Evolutionary conservation across 92 coral and sea anemone genomes (phyloP).

Genomic region (Zoanthus sociatus): DNA sequence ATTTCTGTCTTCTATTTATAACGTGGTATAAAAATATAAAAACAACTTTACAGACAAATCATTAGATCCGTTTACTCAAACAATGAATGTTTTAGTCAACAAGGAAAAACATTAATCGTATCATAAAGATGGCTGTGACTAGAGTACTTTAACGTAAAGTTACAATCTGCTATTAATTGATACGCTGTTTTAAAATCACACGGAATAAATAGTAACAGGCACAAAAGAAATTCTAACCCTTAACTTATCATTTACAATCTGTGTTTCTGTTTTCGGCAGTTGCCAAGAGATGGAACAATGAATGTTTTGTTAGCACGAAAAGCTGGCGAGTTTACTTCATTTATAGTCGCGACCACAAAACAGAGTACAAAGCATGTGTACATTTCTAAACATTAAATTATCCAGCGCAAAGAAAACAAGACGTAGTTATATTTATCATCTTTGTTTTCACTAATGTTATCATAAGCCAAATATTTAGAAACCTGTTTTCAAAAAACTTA

Average conservation of each 20-base stretch:
- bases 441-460: slow-evolving; percentile 11
- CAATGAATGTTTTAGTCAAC: background rate
- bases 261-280: slow-evolving; percentile 21
- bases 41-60: background rate
- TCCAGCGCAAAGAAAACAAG: slow-evolving; percentile 23
- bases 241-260: background rate
- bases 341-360: slow-evolving; percentile 33
- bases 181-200: background rate
- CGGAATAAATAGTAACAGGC: background rate
- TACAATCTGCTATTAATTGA: background rate
- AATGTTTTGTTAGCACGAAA: background rate
- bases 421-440: slow-evolving; percentile 28
- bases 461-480: slow-evolving; percentile 30
- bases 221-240: background rate
- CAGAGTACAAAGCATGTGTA: background rate
- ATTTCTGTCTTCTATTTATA: no score
- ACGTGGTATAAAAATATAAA: no score
- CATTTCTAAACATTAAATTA: slow-evolving; percentile 9
- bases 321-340: background rate
- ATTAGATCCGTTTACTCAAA: background rate
- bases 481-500: background rate
- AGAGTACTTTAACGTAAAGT: background rate
- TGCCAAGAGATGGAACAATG: slow-evolving; percentile 35
- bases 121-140: background rate
- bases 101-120: background rate